phyloP scores from a whole-genome alignment of 1,140 invertebrate species.

The Zaprionus ghesquierei region DNA sequence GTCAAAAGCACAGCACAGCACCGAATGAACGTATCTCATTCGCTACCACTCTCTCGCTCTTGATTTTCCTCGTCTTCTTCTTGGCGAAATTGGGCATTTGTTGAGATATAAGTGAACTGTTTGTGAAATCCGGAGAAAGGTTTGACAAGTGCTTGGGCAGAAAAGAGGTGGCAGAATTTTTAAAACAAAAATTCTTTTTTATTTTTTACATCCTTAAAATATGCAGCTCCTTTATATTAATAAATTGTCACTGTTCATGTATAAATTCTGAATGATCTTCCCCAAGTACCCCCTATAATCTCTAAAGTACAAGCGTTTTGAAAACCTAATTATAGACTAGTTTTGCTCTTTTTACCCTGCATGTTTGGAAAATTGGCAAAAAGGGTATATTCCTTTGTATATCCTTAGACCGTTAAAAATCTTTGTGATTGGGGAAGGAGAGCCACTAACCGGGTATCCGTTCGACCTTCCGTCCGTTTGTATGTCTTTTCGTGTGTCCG shows the following conservation, averaged over 20 bases:
- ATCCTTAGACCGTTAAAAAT: no score
- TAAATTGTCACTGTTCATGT: no score
- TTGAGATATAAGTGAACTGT: background rate
- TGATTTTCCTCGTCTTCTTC: background rate
- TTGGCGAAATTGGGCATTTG: background rate
- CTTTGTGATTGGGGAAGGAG: no score
- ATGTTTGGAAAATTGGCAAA: background rate
- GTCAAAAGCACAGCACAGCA: conserved; percentile 62
- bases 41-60: conserved; percentile 24
- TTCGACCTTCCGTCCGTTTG: no score
- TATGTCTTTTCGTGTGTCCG: no score
- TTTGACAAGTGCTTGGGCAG: background rate
- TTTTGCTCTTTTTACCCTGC: conserved; percentile 35
- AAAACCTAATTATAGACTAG: conserved; percentile 53
- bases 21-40: conserved; percentile 47
- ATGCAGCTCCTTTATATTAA: no score
- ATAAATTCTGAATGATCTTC: background rate
- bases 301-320: conserved; percentile 34
- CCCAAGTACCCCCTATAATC: background rate
- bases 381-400: background rate
- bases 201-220: no score
- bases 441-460: no score
- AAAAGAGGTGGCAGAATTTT: background rate
- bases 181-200: no score
- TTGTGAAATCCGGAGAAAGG: conserved; percentile 11